Base-by-base conservation (phyloP, 1,140 invertebrate species). In the Drosophila nasuta region DNA sequence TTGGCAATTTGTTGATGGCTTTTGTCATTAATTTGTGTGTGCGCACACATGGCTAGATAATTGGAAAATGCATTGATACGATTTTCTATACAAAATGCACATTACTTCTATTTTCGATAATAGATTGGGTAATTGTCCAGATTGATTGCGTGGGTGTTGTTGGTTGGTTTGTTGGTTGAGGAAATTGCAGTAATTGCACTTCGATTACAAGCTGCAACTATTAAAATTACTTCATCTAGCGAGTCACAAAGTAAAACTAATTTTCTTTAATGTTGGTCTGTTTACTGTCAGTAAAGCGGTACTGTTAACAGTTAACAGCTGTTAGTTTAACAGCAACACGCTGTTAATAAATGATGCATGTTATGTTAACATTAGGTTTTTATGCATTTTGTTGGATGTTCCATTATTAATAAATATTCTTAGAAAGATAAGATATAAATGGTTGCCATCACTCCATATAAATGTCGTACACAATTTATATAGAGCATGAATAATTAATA, bases 1-100 rank as follows among this genome's bases (percentile, higher is more conserved):
- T 66, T 60, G 77, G 57, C 64, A 80, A 80, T 85, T 85, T 80
- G 68, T 52, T 72, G 65, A 77, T 77, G 65, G 51, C 13, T 77
- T 77, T 51, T 77, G 81, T 67, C 81, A 80, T 85, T 77, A 85
- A 83, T 74, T 83, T 78, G 59, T 48, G 64, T 41, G 38, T 33
- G 38, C 13, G 13, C 20, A 13, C 65, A 49, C 35, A 38, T 33
- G 38, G 10, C 20, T 30, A 52, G 54, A 59, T 68, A 74, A 68
- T 59, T 74, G 63, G 54, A 30, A 67, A 72, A 72, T 66, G 51
- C 60, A 56, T 54, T 30, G 58, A 57, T 35, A 11, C 25, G 11
- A 56, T 45, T 45, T 25, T 25, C 20, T 66, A 33, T 49, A 45
- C 45, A 15, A 28, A 10, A 33, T 33, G 7, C 7, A 33, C 4